Conservation (phyloP, 2,113 vertebrate genomes). For the Cinclus cinclus region DNA sequence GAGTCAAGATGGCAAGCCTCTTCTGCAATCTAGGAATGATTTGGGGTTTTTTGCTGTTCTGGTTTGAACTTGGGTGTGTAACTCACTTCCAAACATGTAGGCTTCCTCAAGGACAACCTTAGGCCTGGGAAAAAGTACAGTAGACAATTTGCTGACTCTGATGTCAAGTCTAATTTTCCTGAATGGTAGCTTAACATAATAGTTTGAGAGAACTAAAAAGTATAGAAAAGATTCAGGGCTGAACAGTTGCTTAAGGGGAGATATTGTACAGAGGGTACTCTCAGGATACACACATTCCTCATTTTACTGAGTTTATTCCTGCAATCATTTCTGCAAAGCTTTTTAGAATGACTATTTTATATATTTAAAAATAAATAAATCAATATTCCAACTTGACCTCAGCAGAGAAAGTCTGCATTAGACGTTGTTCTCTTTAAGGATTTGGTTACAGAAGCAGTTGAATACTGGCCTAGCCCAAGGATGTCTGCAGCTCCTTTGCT, state of each 20-base stretch:
- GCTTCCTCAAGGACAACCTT: neutral
- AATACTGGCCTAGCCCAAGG: neutral
- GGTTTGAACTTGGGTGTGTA: neutral
- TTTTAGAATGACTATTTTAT: neutral
- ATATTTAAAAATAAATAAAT: neutral
- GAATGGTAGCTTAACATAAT: neutral
- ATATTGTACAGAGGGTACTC: neutral
- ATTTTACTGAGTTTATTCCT: neutral
- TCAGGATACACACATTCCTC: neutral
- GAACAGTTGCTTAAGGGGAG: neutral
- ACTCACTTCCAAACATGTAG: neutral
- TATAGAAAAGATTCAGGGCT: neutral
- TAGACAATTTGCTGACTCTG: neutral
- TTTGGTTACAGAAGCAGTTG: neutral
- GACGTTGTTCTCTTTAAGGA: neutral
- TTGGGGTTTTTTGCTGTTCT: neutral
- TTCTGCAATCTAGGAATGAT: neutral
- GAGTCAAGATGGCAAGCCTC: neutral
- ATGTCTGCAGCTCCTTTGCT: neutral
- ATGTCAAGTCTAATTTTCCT: neutral
- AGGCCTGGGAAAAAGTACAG: neutral
- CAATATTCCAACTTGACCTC: neutral
- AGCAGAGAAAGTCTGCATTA: neutral
- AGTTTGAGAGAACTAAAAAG: neutral
- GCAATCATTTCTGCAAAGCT: neutral